Evolutionary conservation across 2,888 invertebrate genomes (phyloP).

Genomic region (Gymnosoma rotundatum): DNA sequence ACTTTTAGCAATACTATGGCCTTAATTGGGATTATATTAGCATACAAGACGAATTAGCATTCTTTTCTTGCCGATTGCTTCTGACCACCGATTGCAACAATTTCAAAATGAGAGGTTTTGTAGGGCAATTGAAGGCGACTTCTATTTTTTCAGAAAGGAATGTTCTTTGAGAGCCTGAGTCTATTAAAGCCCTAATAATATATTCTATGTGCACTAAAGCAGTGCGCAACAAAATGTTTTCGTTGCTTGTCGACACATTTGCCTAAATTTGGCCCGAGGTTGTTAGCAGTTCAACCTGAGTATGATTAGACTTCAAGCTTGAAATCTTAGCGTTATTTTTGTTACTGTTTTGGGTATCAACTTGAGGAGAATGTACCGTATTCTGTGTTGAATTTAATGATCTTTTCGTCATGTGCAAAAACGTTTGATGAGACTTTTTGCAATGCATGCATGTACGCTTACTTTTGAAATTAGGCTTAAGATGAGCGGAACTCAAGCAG

Average conservation of each 20-base stretch:
- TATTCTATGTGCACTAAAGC: background rate
- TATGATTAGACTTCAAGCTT: background rate
- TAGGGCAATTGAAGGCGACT: no score
- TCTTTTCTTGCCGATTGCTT: no score
- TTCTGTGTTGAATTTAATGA: background rate
- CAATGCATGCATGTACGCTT: background rate
- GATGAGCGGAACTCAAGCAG: background rate
- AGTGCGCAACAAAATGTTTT: background rate
- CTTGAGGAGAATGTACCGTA: no score
- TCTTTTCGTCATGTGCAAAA: background rate
- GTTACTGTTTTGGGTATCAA: no score
- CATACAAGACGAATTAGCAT: no score
- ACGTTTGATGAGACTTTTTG: background rate
- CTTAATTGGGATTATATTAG: no score
- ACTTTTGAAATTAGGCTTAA: slow-evolving; percentile 2
- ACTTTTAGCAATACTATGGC: no score
- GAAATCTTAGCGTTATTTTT: background rate
- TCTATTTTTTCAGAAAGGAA: background rate
- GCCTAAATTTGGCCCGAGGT: no score
- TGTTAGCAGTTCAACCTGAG: no score
- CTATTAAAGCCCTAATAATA: background rate
- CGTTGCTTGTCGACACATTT: background rate
- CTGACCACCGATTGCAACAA: no score
- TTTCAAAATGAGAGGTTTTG: no score
- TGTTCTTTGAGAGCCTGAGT: background rate